Conservation (phyloP, 53 echinoderm and acorn worm species). For the Paracentrotus lividus region DNA sequence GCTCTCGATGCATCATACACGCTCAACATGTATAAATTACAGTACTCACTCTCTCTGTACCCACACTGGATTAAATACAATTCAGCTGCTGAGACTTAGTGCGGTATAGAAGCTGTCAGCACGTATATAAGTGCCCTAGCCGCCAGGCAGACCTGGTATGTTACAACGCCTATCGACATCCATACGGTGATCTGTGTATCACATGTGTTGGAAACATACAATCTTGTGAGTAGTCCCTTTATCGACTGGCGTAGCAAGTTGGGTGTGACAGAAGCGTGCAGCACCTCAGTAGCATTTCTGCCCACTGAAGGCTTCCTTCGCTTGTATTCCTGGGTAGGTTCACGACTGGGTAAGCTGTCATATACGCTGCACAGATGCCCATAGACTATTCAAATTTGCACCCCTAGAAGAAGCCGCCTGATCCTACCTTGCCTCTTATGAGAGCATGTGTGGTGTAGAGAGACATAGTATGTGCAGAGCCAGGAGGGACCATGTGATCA, state of each 20-base stretch:
- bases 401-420: no score
- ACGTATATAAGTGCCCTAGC: background rate
- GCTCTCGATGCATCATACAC: no score
- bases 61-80: background rate
- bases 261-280: background rate
- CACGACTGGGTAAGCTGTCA: background rate
- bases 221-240: no score
- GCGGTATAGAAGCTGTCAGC: no score
- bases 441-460: background rate
- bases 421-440: background rate
- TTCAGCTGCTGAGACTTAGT: background rate
- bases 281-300: no score
- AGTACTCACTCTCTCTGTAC: background rate
- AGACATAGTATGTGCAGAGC: no score
- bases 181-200: background rate
- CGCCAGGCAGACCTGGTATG: background rate
- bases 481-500: no score
- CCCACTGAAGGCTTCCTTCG: no score
- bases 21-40: background rate
- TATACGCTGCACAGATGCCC: background rate
- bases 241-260: no score
- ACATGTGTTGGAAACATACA: no score
- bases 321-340: no score
- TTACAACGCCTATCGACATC: background rate
- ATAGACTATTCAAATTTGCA: constrained; percentile 16